Evolutionary conservation across 2,888 invertebrate genomes (phyloP), one percentile per base, ranked within the genome.

Genomic region (Rhodophaea formosa): DNA sequence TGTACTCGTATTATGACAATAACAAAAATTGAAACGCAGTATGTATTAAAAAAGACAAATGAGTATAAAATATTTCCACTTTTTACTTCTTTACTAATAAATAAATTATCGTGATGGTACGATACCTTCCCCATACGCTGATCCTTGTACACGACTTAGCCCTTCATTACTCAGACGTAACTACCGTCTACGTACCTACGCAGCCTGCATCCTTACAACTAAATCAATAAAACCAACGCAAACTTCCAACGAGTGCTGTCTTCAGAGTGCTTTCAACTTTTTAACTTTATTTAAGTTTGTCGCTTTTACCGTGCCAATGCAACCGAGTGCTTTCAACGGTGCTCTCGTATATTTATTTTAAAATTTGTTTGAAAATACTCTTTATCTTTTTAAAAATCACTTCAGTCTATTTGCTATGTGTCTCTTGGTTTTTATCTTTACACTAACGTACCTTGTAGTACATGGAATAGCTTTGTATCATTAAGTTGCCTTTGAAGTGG

Each of bases 241-340:
- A 52, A 43, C 42, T 53, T 56, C 47, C 39, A 56, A 42, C 32
- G 57, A 60, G 62, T 43, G 57, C 35, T 39, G 8, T 53, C 53
- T 57, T 56, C 53, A 30, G 39, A 56, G 57, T 57, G 64, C 57
- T 68, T 64, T 60, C 49, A 64, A 70, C 66, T 69, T 69, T 61
- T 64, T 64, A 62, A 63, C 61, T 62, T 62, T 63, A 61, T 63
- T 61, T 63, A 67, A 67, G 59, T 69, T 67, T 58, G 58, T 58
- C 61, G 44, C 56, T 58, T 67, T 61, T 59, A 62, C 59, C 57
- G 57, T 47, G 44, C 51, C 62, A 47, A 52, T 46, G 54, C 59
- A 56, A 47, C 46, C 23, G 47, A 61, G 49, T 59, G 69, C 55
- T 67, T 66, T 62, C 23, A 58, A 67, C 63, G 58, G 68, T 63